Conservation (phyloP, 2,797 vertebrate genomes). For the Eulemur coronatus region DNA sequence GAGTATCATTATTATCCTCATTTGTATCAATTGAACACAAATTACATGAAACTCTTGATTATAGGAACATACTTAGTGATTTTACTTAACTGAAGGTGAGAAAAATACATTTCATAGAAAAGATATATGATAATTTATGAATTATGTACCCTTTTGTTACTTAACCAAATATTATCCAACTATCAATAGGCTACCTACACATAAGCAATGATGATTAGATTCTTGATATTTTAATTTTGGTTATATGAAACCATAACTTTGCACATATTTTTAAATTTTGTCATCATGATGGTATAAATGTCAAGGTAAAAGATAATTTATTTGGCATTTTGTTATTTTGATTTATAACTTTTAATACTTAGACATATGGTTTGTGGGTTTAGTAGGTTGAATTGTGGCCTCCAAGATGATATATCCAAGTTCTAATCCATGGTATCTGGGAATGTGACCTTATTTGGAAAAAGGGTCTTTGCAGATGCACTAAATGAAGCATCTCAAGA, state of each 20-base stretch:
- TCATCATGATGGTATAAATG: not conserved
- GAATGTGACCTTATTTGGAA: not conserved
- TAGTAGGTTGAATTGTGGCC: not conserved
- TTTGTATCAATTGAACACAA: slow-evolving; percentile 37
- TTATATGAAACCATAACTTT: not conserved
- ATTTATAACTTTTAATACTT: slow-evolving; percentile 29
- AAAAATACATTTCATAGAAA: slow-evolving; percentile 43
- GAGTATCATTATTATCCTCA: slow-evolving; percentile 2
- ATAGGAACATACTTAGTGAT: slow-evolving; percentile 30
- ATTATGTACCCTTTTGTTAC: slow-evolving; percentile 14
- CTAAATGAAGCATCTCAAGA: not conserved
- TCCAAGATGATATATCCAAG: not conserved
- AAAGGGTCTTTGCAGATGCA: not conserved
- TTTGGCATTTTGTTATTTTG: not conserved
- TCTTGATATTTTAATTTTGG: not conserved
- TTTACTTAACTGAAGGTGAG: slow-evolving; percentile 38
- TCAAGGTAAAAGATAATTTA: not conserved
- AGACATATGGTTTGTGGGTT: not conserved
- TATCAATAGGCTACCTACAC: not conserved
- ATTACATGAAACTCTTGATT: slow-evolving; percentile 44
- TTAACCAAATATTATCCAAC: not conserved
- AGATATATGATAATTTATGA: slow-evolving; percentile 32
- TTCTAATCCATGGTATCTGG: not conserved
- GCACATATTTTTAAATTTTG: not conserved
- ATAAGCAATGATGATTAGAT: slow-evolving; percentile 4